phyloP scores from a whole-genome alignment of 2,797 vertebrate genomes.

The Centroberyx gerrardi region DNA sequence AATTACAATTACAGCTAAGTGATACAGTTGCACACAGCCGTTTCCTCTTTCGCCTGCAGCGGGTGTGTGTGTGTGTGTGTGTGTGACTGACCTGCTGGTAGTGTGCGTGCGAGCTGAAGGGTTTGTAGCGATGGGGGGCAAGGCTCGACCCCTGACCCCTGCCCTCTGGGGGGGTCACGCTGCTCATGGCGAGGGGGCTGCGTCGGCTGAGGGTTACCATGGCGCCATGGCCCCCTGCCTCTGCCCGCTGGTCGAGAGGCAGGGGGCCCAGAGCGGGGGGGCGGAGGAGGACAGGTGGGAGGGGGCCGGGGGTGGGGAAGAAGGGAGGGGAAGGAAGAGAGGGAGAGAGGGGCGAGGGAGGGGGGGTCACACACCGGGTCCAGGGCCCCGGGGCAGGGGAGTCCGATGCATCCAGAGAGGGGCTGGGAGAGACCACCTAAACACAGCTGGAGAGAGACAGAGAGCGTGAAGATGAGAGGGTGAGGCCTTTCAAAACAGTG shows the following conservation, averaged over 20 bases:
- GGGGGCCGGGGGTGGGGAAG: conserved; percentile 15
- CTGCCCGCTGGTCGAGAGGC: conserved; percentile 79
- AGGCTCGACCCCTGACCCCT: conserved; percentile 86
- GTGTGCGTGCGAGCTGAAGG: conserved; percentile 96
- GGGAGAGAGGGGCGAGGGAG: conserved; percentile 47
- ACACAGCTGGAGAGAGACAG: conserved; percentile 77
- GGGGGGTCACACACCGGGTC: conserved; percentile 80
- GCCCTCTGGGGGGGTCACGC: conserved; percentile 87
- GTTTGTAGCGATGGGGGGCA: conserved; percentile 92
- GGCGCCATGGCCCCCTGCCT: conserved; percentile 90
- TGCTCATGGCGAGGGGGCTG: conserved; percentile 90
- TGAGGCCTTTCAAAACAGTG: conserved; percentile 45
- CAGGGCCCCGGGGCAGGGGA: conserved; percentile 82
- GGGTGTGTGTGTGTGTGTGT: background rate
- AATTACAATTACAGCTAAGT: background rate
- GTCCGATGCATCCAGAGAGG: conserved; percentile 87
- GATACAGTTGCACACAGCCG: background rate
- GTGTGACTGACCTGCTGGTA: conserved; percentile 91
- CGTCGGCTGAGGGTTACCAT: conserved; percentile 75
- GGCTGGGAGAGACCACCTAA: conserved; percentile 81
- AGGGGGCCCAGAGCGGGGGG: conserved; percentile 80
- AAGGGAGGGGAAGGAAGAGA: conserved; percentile 33
- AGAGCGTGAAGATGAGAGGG: conserved; percentile 13
- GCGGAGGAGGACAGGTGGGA: conserved; percentile 61
- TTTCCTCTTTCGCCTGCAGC: background rate